These are phyloP conservation scores for Lamellibrachia columna DNA, from an alignment of 2,888 invertebrate genomes.

Conservation along the genomic window DNA sequence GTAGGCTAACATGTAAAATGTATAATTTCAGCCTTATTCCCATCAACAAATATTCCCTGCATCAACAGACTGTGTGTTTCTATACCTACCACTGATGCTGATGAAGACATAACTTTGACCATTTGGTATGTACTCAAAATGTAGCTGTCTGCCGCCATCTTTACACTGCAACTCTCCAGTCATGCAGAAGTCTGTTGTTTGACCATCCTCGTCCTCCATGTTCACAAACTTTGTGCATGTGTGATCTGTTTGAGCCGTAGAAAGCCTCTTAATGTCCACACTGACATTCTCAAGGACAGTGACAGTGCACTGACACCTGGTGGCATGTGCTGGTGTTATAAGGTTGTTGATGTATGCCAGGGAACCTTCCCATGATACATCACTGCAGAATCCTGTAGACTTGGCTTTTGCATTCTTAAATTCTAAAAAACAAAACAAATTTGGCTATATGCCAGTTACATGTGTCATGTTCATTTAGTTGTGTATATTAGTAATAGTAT, in stretches of 20 bases:
- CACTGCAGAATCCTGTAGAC: neutral
- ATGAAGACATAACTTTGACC: neutral
- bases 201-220: neutral
- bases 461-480: no score
- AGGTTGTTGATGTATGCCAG: neutral
- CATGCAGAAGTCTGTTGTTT: neutral
- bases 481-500: no score
- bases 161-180: neutral
- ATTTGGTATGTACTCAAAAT: neutral
- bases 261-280: neutral
- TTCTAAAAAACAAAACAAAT: no score
- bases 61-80: neutral
- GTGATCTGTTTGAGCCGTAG: neutral
- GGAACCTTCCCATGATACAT: slow-evolving; percentile 8
- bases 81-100: neutral
- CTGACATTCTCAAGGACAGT: neutral
- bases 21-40: no score
- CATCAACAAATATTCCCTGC: neutral
- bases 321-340: neutral
- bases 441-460: no score
- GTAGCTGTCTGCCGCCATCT: neutral
- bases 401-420: neutral
- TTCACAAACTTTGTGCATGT: neutral
- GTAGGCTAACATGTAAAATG: no score
- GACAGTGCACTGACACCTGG: neutral